Conservation (phyloP, 1,140 invertebrate species). For the Globodera rostochiensis region DNA sequence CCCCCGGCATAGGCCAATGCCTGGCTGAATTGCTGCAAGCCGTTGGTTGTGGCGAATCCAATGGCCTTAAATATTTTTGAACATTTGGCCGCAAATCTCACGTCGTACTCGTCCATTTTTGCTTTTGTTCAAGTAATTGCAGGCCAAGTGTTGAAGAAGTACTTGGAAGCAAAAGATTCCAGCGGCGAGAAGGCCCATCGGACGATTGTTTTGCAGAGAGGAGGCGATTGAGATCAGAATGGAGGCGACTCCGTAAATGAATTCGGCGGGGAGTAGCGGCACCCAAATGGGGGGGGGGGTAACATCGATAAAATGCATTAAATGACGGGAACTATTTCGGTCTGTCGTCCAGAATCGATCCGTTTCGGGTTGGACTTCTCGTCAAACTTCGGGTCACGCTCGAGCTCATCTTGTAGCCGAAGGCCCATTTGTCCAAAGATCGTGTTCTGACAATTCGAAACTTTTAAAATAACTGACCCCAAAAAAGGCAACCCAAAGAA, state of each 20-base stretch:
- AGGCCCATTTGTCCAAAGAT: slow-evolving; percentile 23
- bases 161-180: slow-evolving; percentile 25
- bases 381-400: neutral
- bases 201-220: slow-evolving; percentile 23
- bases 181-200: slow-evolving; percentile 28
- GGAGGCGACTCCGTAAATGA: slow-evolving; percentile 23
- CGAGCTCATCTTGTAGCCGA: neutral
- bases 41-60: slow-evolving; percentile 34
- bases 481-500: slow-evolving; percentile 12
- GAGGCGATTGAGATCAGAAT: slow-evolving; percentile 33
- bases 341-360: slow-evolving; percentile 1
- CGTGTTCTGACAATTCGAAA: slow-evolving; percentile 2
- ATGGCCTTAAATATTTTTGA: slow-evolving; percentile 22
- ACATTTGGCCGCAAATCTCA: neutral
- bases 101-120: slow-evolving; percentile 26
- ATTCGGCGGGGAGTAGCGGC: slow-evolving; percentile 9
- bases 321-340: slow-evolving; percentile 12
- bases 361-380: slow-evolving; percentile 1
- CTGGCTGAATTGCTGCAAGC: slow-evolving; percentile 27
- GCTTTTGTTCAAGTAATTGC: slow-evolving; percentile 8
- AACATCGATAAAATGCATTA: neutral
- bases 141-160: slow-evolving; percentile 22
- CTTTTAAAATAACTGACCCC: neutral
- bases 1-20: slow-evolving; percentile 29
- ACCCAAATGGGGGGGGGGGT: slow-evolving; percentile 7